Evolutionary conservation across 2,113 vertebrate species (phyloP).

Genomic region (Pachyramphus minor): DNA sequence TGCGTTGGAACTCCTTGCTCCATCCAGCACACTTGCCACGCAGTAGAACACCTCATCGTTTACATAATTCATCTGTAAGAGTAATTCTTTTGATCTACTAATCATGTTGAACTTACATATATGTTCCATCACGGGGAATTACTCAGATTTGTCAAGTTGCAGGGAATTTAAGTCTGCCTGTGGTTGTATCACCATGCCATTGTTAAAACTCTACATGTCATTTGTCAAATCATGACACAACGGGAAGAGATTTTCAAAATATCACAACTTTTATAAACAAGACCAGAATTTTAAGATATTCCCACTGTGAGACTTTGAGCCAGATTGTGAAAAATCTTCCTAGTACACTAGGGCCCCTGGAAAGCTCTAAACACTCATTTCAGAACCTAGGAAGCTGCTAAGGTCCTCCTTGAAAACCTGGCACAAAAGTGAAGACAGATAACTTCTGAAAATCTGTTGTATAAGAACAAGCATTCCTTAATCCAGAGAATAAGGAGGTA

Average conservation of each 20-base stretch:
- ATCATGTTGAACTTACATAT: background rate
- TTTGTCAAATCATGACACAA: background rate
- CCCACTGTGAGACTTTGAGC: background rate
- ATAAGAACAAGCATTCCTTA: background rate
- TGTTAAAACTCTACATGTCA: background rate
- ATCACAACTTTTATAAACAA: background rate
- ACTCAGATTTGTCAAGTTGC: background rate
- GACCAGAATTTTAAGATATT: background rate
- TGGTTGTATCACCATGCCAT: background rate
- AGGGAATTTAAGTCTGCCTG: background rate
- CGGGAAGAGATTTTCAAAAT: background rate
- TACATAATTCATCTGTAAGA: background rate
- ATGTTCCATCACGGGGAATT: background rate
- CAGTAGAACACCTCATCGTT: background rate
- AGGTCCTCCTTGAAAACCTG: background rate
- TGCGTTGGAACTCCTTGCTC: background rate
- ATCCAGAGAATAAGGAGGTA: background rate
- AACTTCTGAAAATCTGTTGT: background rate
- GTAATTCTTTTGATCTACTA: background rate
- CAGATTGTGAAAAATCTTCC: background rate
- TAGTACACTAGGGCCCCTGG: background rate
- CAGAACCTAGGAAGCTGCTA: background rate
- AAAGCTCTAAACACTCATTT: background rate
- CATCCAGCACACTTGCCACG: background rate
- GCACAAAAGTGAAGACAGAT: background rate